A percentile compares a stretch with the other conserved stretches of the same genome.
Conservation (phyloP, 2,113 vertebrate genomes). For the Oriolus oriolus region DNA sequence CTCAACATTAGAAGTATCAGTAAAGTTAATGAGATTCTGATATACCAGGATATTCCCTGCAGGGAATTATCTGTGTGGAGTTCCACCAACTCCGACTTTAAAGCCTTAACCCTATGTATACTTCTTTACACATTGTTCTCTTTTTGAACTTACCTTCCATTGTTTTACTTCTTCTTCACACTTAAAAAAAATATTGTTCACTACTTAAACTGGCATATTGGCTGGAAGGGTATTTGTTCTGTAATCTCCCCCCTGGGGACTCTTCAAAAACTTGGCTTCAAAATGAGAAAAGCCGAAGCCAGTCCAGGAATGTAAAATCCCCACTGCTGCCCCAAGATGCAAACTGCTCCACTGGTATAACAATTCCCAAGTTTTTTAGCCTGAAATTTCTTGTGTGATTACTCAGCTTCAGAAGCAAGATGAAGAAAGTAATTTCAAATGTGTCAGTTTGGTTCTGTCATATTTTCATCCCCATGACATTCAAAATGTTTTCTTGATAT, state of each 20-base stretch:
- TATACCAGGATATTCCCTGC: background rate
- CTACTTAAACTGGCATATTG: background rate
- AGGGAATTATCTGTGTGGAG: background rate
- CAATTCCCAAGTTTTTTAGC: background rate
- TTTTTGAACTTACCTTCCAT: background rate
- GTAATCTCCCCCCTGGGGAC: accelerated
- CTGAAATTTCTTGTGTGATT: background rate
- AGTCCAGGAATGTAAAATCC: background rate
- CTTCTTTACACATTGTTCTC: background rate
- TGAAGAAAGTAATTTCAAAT: background rate
- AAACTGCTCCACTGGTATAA: background rate
- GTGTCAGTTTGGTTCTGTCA: background rate
- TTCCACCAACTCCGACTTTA: background rate
- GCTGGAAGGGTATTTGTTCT: background rate
- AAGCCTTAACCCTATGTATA: background rate
- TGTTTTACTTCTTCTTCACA: background rate
- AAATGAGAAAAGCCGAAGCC: background rate
- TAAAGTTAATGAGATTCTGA: background rate
- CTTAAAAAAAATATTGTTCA: background rate
- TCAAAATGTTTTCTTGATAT: background rate
- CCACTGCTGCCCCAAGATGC: background rate
- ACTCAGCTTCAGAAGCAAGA: background rate
- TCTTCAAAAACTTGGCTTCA: background rate
- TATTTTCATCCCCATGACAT: background rate
- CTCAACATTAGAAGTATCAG: background rate